A percentile compares a stretch with the other conserved stretches of the same genome.
These are phyloP conservation scores for Nyctereutes procyonoides DNA, from an alignment of 2,113 vertebrate genomes.

Conservation along the genomic window DNA sequence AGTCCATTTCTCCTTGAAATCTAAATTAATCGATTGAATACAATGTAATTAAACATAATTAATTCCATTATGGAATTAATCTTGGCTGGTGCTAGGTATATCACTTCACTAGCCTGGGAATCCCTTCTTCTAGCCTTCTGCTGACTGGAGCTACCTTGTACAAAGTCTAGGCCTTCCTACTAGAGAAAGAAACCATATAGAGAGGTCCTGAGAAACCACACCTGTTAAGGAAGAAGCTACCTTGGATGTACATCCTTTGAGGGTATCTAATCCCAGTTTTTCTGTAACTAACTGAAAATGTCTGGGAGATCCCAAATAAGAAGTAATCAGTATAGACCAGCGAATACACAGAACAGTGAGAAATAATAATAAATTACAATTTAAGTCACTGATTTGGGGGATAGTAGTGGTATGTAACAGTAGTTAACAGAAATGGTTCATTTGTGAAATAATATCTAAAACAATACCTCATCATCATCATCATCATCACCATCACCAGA, in stretches of 20 bases:
- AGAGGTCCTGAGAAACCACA: neutral
- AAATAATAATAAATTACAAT: neutral
- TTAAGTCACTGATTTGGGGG: neutral
- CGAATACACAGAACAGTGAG: neutral
- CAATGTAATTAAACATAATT: neutral
- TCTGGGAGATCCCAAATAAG: neutral
- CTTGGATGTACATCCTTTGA: neutral
- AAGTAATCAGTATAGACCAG: neutral
- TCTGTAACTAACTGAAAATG: neutral
- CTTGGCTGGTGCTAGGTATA: neutral
- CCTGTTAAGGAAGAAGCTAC: neutral
- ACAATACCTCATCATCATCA: neutral
- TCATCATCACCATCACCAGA: neutral
- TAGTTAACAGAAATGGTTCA: neutral
- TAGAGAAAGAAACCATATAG: neutral
- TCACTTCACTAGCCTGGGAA: neutral
- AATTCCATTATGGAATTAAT: too few relatives aligned
- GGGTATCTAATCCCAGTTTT: neutral
- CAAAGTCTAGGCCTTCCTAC: neutral
- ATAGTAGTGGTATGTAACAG: neutral
- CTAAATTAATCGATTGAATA: neutral
- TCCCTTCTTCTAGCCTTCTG: neutral
- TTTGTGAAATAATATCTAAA: neutral
- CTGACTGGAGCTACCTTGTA: neutral
- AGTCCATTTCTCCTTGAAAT: neutral